Evolutionary conservation across 2,113 vertebrate species (phyloP).

Genomic region (Cebus imitator): DNA sequence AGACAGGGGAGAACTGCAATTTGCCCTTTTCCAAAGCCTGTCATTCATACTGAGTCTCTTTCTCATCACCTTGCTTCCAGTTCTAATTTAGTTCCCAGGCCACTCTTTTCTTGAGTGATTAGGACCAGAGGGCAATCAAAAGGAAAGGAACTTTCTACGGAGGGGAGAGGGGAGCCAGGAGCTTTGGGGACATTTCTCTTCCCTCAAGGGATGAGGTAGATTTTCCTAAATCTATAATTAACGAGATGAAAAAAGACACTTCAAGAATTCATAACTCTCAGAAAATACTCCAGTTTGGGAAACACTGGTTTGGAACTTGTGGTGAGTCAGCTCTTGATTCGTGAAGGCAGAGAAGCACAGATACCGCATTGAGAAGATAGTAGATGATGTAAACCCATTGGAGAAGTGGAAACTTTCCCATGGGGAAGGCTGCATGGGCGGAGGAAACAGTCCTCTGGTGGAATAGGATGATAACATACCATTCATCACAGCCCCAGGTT

Average conservation of each 20-base stretch:
- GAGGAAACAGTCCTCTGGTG: not conserved
- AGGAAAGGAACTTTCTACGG: not conserved
- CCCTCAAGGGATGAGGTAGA: not conserved
- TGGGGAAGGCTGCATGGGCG: not conserved
- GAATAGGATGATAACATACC: not conserved
- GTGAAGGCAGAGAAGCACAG: not conserved
- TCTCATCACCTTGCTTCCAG: slow-evolving; percentile 17
- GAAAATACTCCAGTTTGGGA: not conserved
- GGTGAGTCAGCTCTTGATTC: not conserved
- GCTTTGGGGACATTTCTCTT: not conserved
- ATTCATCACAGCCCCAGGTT: not conserved
- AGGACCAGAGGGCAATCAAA: not conserved
- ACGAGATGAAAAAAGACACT: not conserved
- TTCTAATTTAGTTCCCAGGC: slow-evolving; percentile 33
- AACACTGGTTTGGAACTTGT: not conserved
- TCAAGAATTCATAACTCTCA: not conserved
- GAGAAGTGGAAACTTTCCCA: not conserved
- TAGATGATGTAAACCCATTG: not conserved
- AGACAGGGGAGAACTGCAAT: not conserved
- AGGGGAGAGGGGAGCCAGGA: not conserved
- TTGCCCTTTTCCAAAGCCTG: not conserved
- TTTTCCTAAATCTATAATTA: not conserved
- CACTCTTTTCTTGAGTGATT: not conserved
- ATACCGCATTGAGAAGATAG: not conserved
- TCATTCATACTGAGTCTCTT: not conserved